Conservation (phyloP, 37 sponge, comb jelly and placozoan species). For the Crambe crambe region DNA sequence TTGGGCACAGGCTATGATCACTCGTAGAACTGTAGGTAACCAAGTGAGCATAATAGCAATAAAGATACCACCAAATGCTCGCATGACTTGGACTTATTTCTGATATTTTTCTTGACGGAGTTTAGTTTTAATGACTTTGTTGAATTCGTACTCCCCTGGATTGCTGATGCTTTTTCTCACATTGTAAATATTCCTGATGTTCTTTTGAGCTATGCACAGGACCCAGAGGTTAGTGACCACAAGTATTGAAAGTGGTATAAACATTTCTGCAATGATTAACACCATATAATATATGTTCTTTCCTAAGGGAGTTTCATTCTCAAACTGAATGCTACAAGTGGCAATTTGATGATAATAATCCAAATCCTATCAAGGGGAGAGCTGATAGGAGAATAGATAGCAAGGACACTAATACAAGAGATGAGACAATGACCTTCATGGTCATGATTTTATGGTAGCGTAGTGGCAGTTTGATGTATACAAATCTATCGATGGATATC, state of each 20-base stretch:
- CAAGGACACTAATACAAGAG: too few relatives aligned
- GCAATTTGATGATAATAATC: slow-evolving; percentile 26
- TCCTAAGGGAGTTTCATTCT: neutral
- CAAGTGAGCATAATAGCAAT: slow-evolving; percentile 38
- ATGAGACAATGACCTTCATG: too few relatives aligned
- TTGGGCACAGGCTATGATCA: too few relatives aligned
- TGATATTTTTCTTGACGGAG: slow-evolving; percentile 6
- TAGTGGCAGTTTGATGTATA: slow-evolving; percentile 40
- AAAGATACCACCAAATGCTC: slow-evolving; percentile 46
- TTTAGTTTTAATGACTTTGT: neutral
- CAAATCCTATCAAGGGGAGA: slow-evolving; percentile 51
- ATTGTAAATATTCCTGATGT: neutral
- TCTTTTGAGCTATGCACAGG: slow-evolving; percentile 6
- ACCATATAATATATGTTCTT: slow-evolving; percentile 43
- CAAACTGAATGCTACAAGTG: neutral
- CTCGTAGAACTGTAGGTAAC: slow-evolving; percentile 24
- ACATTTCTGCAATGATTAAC: slow-evolving; percentile 16
- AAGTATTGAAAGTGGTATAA: slow-evolving; percentile 42
- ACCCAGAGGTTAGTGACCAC: slow-evolving; percentile 36
- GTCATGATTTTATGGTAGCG: too few relatives aligned
- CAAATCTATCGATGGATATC: slow-evolving; percentile 50
- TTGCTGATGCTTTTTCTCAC: neutral
- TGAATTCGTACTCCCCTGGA: neutral
- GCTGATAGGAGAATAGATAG: slow-evolving; percentile 12
- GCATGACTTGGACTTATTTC: slow-evolving; percentile 37